These are phyloP conservation scores for Andricus grossulariae DNA, from an alignment of 1,140 invertebrate species.

Conservation along the genomic window DNA sequence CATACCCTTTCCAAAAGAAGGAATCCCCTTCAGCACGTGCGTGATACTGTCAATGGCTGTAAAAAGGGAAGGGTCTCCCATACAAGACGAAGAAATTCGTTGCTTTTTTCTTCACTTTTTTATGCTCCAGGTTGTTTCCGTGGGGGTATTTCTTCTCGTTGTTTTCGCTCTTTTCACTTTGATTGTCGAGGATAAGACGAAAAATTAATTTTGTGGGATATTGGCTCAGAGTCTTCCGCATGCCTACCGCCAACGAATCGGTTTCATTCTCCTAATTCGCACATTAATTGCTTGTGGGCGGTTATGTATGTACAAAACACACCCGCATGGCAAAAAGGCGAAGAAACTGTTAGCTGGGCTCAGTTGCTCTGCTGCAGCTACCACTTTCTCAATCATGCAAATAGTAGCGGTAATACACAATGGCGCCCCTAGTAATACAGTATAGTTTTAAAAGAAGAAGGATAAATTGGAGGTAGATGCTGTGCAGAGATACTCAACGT, in stretches of 20 bases:
- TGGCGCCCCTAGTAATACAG: slow-evolving; percentile 48
- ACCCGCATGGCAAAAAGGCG: slow-evolving; percentile 5
- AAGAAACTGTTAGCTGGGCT: slow-evolving; percentile 11
- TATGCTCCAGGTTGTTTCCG: slow-evolving; percentile 33
- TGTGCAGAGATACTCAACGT: slow-evolving; percentile 44
- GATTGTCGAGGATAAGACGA: slow-evolving; percentile 51
- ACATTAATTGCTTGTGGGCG: slow-evolving; percentile 39
- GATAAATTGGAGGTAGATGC: slow-evolving; percentile 54
- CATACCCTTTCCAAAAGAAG: not conserved
- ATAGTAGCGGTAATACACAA: slow-evolving; percentile 52
- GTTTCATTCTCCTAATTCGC: slow-evolving; percentile 57
- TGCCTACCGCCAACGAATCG: slow-evolving; percentile 56
- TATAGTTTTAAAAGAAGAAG: slow-evolving; percentile 47
- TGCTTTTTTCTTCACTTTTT: not conserved
- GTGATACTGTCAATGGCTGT: not conserved
- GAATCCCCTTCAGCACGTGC: not conserved
- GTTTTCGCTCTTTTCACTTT: slow-evolving; percentile 54
- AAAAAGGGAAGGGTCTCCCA: not conserved
- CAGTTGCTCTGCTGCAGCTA: not conserved
- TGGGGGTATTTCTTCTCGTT: slow-evolving; percentile 55
- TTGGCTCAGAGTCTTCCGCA: slow-evolving; percentile 52
- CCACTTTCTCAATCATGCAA: slow-evolving; percentile 55
- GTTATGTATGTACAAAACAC: not conserved
- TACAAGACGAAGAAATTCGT: not conserved
- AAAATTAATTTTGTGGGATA: slow-evolving; percentile 57